Percentiles rank a stretch among this genome's conserved stretches.
Conservation (phyloP, 1,140 invertebrate genomes). For the Bombus affinis region DNA sequence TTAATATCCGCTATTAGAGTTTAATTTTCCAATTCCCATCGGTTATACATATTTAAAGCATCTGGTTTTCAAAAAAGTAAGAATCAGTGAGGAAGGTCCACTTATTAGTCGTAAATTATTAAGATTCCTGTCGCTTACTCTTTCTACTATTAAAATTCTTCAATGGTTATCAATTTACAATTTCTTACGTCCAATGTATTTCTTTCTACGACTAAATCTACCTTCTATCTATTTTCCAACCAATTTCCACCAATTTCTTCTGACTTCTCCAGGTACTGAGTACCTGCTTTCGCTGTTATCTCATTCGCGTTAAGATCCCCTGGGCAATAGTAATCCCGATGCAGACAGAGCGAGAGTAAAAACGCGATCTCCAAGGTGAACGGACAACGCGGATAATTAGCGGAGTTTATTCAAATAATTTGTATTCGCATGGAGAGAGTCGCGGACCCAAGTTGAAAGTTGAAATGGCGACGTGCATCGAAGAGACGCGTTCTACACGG, state of each 20-base stretch:
- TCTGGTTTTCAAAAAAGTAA: too few relatives aligned
- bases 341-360: neutral
- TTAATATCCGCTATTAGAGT: neutral
- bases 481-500: too few relatives aligned
- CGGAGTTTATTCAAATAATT: slow-evolving; percentile 41
- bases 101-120: too few relatives aligned
- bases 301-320: neutral
- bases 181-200: neutral
- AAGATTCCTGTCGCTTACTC: too few relatives aligned
- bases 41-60: too few relatives aligned
- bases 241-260: neutral
- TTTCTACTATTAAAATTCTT: too few relatives aligned
- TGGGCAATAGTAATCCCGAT: neutral
- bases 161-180: neutral
- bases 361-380: neutral
- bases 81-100: too few relatives aligned
- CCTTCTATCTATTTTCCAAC: neutral
- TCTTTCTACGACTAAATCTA: neutral
- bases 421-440: neutral
- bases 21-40: too few relatives aligned
- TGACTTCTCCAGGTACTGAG: rapidly evolving
- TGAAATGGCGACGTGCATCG: slow-evolving; percentile 13
- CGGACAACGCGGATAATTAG: slow-evolving; percentile 23
- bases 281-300: neutral
- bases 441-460: slow-evolving; percentile 10